Evolutionary conservation across 1,140 invertebrate genomes (phyloP).

Genomic region (Drosophila tsacasi): DNA sequence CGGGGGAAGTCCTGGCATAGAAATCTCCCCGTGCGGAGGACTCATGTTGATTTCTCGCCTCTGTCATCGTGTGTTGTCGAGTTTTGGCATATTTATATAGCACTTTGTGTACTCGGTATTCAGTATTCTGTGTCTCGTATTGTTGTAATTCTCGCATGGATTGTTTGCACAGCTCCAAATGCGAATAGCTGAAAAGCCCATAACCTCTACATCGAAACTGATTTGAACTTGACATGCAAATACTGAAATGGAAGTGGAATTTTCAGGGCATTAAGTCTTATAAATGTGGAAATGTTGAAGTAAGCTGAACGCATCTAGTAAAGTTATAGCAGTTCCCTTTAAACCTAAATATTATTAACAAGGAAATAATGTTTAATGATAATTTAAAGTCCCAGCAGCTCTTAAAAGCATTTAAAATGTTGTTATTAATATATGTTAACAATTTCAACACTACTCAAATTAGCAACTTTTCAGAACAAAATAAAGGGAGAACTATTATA

Average conservation of each 20-base stretch:
- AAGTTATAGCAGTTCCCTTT: neutral
- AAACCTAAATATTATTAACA: too few relatives aligned
- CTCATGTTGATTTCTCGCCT: constrained; percentile 54
- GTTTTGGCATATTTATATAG: constrained; percentile 52
- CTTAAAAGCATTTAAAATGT: neutral
- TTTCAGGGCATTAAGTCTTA: neutral
- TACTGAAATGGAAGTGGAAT: constrained; percentile 4
- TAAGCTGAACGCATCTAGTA: neutral
- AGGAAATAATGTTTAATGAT: neutral
- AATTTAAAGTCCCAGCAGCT: neutral
- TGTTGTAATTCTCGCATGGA: constrained; percentile 41
- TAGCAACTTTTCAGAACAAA: neutral
- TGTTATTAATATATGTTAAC: neutral
- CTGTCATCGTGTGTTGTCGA: constrained; percentile 39
- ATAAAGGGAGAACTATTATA: neutral
- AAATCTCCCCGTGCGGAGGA: constrained; percentile 21
- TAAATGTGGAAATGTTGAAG: neutral
- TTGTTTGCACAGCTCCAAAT: constrained; percentile 31
- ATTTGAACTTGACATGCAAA: constrained; percentile 53
- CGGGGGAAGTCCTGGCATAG: constrained; percentile 25
- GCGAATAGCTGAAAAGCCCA: neutral
- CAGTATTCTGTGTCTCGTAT: constrained; percentile 16
- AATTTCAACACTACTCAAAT: neutral
- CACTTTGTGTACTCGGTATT: constrained; percentile 36
- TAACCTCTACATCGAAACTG: constrained; percentile 11